These are phyloP conservation scores for Onychostoma macrolepis DNA, from an alignment of 2,113 vertebrate genomes.

Conservation along the genomic window DNA sequence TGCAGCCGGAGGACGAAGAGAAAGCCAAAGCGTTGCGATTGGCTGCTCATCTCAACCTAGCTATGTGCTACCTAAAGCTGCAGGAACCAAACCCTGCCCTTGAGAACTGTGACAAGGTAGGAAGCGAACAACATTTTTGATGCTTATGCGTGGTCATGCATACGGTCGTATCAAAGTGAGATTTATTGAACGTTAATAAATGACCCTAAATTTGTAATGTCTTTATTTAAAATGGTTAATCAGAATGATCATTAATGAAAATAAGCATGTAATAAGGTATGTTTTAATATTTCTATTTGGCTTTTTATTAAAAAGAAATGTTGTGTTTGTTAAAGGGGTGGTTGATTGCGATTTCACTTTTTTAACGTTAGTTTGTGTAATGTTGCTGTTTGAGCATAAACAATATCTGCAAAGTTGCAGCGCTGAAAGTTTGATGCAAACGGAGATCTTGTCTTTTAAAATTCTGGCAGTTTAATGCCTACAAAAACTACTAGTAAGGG, in stretches of 20 bases:
- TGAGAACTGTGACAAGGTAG: conserved; percentile 94
- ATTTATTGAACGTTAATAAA: not conserved
- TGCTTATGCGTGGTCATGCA: not conserved
- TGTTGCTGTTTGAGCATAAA: no score
- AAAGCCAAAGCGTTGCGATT: conserved; percentile 83
- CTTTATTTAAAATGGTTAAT: not conserved
- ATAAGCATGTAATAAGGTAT: not conserved
- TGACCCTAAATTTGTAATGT: not conserved
- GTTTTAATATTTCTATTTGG: no score
- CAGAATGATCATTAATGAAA: not conserved
- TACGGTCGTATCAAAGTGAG: not conserved
- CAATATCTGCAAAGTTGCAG: no score
- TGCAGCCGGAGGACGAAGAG: conserved; percentile 79
- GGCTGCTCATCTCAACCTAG: conserved; percentile 93
- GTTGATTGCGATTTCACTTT: no score
- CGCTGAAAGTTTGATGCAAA: no score
- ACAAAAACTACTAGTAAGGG: no score
- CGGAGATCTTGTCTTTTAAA: no score
- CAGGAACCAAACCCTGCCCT: conserved; percentile 86
- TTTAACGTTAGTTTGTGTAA: no score
- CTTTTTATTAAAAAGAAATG: no score
- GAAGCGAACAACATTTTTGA: not conserved
- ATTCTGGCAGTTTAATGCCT: no score
- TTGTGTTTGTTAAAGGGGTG: no score
- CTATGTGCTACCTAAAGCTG: conserved; percentile 94